Evolutionary conservation across 2,888 invertebrate genomes (phyloP).

Genomic region (Pyrrhia umbra): DNA sequence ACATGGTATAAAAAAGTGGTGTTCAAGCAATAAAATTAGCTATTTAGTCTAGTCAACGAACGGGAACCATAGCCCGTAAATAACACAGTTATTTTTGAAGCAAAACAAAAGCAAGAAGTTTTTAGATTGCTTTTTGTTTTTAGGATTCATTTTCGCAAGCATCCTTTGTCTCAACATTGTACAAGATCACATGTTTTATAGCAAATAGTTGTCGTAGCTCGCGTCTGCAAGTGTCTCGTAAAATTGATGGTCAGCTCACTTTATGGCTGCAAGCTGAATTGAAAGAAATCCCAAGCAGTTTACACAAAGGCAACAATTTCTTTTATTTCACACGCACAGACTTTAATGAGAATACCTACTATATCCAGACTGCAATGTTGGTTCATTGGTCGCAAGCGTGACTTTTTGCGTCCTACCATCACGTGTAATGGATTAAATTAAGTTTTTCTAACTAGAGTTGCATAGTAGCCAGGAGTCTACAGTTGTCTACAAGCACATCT

Average conservation of each 20-base stretch:
- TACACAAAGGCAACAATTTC: neutral
- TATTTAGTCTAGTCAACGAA: too few species aligned
- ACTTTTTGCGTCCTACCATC: too few species aligned
- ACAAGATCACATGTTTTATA: slow-evolving; percentile 38
- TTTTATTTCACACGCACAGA: neutral
- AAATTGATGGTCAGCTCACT: slow-evolving; percentile 38
- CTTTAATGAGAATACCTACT: neutral
- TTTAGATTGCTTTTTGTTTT: neutral
- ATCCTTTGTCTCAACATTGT: slow-evolving; percentile 30
- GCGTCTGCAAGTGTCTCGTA: slow-evolving; percentile 33
- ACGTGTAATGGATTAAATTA: too few species aligned
- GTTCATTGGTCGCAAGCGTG: too few species aligned
- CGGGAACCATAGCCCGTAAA: too few species aligned
- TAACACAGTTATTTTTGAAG: neutral
- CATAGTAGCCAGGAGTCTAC: too few species aligned
- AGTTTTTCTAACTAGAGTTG: too few species aligned
- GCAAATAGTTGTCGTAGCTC: slow-evolving; percentile 27
- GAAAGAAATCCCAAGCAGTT: neutral
- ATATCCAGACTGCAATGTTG: too few species aligned
- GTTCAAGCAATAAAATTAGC: too few species aligned
- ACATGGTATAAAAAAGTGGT: too few species aligned
- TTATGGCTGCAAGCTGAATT: slow-evolving; percentile 40
- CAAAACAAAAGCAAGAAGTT: neutral
- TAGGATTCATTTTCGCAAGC: neutral
- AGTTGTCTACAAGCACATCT: too few species aligned